Base-by-base conservation (phyloP, 2,797 vertebrate genomes). In the Buphagus erythrorhynchus region DNA sequence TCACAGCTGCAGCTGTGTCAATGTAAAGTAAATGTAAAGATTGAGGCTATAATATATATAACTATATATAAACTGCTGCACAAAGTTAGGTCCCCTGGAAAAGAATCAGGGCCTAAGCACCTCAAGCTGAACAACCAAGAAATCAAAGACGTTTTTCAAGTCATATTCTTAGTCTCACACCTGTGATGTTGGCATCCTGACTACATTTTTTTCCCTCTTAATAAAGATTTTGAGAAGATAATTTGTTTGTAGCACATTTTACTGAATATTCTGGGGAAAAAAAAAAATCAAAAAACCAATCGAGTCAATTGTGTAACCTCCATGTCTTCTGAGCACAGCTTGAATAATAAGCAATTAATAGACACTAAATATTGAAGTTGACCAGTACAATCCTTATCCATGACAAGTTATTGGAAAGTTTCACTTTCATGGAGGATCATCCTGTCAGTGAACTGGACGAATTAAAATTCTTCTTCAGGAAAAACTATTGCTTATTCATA, bases 1-100 rank as follows among this genome's bases (percentile, higher is more conserved):
- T 95, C 95, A 94, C 92, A 93, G 91, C 93, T 95, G 90, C 94
- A 97, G 95, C 94, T 97, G 93, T 93, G 88, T 61, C 92, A 88
- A 75, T 78, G 95, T 91, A 90, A 93, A 94, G 86, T 67, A 89
- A 86, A 88, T 78, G 72, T 80, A 93, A 95, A 95, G 85, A 95
- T 2, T 45, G 89, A 94, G 75, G 78, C 84, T 93, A 71, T 85
- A 93, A 91, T 74, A 92, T 49, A 87, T 78, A 93, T 89, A 73
- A 86, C 95, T 92, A 87, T 82, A 93, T 91, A 96, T 91, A 95
- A 95, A 95, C 68, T 80, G 75, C 91, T 77, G 79, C 55, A 77
- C 63, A 77, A 88, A 92, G 67, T 94, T 78, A 57, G 42, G 87
- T 91, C 75, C n/a, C 52, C 45, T 48, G 61, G 81, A 94, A 86